Conservation (phyloP, 2,888 invertebrate genomes). For the Xanthorhoe spadicearia region DNA sequence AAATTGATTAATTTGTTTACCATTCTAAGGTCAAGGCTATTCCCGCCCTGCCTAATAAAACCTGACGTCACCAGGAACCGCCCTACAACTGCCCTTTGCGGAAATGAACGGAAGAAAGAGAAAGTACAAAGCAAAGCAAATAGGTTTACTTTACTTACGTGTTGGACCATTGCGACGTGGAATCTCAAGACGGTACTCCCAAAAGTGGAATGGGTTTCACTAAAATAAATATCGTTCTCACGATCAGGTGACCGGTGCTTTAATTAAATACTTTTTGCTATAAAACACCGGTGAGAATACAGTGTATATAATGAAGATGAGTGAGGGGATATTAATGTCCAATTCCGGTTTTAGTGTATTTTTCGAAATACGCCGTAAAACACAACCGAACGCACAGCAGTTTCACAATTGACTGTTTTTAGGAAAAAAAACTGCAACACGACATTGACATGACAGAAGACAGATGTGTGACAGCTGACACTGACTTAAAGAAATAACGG, state of each 20-base stretch:
- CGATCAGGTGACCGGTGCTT: not conserved
- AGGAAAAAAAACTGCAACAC: too few relatives aligned
- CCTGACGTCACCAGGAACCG: constrained; percentile 41
- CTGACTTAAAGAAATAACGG: too few relatives aligned
- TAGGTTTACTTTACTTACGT: constrained; percentile 39
- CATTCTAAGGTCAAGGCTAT: constrained; percentile 26
- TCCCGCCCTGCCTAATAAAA: constrained; percentile 22
- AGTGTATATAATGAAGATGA: too few relatives aligned
- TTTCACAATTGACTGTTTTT: too few relatives aligned
- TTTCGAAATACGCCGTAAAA: not conserved
- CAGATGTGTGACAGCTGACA: too few relatives aligned
- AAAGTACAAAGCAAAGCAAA: constrained; percentile 7
- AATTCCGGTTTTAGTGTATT: not conserved
- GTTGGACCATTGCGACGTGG: constrained; percentile 35
- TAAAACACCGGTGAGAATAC: not conserved
- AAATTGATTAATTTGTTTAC: constrained; percentile 28
- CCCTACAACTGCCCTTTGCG: constrained; percentile 27
- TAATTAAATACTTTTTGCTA: not conserved
- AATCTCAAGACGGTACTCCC: constrained; percentile 20
- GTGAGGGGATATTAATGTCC: too few relatives aligned
- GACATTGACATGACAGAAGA: too few relatives aligned
- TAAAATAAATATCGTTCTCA: not conserved
- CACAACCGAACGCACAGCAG: too few relatives aligned
- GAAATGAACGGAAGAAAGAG: not conserved
- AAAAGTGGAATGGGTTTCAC: constrained; percentile 30